A percentile compares a stretch with the other conserved stretches of the same genome.
Evolutionary conservation across 1,140 invertebrate species (phyloP).

Genomic region (Pissodes strobi): DNA sequence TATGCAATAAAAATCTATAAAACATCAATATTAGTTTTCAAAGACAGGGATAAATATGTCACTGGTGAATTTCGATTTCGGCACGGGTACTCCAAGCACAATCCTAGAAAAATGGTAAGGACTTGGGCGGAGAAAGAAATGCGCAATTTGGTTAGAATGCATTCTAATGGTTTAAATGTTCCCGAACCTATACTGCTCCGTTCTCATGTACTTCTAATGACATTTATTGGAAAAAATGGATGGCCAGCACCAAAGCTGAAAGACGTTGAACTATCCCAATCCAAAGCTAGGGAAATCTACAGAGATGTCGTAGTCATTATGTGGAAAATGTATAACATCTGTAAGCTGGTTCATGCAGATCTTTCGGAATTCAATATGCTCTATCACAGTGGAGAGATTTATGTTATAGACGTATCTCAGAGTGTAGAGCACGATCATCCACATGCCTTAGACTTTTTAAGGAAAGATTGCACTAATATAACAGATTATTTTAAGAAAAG

Average conservation of each 20-base stretch:
- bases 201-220: constrained; percentile 93
- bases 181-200: constrained; percentile 85
- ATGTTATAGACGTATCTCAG: constrained; percentile 97
- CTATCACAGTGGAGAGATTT: constrained; percentile 80
- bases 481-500: constrained; percentile 90
- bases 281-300: constrained; percentile 78
- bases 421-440: constrained; percentile 98
- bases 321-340: constrained; percentile 91
- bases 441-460: constrained; percentile 89
- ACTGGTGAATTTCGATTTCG: constrained; percentile 94
- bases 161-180: constrained; percentile 76
- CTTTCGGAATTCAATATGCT: constrained; percentile 96
- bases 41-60: constrained; percentile 97
- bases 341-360: constrained; percentile 95
- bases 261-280: constrained; percentile 71
- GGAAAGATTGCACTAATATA: constrained; percentile 95
- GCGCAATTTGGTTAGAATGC: constrained; percentile 86
- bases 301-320: constrained; percentile 88
- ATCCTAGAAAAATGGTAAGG: constrained; percentile 96
- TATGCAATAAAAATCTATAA: constrained; percentile 96
- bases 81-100: constrained; percentile 90
- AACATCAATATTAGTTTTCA: constrained; percentile 95
- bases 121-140: constrained; percentile 99
- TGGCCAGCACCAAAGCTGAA: constrained; percentile 90
- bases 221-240: constrained; percentile 88